These are phyloP conservation scores for Euthynnus affinis DNA, from an alignment of 2,797 vertebrate genomes.

Conservation along the genomic window DNA sequence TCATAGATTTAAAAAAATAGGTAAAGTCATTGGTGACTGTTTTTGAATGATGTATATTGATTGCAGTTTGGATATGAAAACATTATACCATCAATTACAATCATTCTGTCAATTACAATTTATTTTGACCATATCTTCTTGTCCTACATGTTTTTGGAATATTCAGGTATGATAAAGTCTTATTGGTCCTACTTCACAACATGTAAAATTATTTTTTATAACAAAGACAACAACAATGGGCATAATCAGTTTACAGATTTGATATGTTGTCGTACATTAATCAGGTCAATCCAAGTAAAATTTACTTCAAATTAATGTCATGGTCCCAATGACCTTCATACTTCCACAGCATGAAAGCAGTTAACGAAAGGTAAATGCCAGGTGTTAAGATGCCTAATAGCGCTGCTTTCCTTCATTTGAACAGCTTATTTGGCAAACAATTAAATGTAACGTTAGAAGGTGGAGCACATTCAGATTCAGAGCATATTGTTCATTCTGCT, in stretches of 20 bases:
- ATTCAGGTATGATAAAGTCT: slow-evolving; percentile 10
- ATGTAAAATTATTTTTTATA: background rate
- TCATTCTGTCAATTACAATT: slow-evolving; percentile 28
- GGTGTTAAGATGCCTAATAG: slow-evolving; percentile 47
- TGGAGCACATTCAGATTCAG: slow-evolving; percentile 51
- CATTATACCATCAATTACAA: slow-evolving; percentile 31
- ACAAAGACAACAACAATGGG: slow-evolving; percentile 9
- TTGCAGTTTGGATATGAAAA: slow-evolving; percentile 35
- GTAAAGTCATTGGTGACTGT: slow-evolving; percentile 13
- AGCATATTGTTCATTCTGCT: slow-evolving; percentile 60
- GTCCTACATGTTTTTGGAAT: background rate
- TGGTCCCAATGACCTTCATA: slow-evolving; percentile 38
- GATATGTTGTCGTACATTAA: background rate
- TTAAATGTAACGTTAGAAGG: slow-evolving; percentile 58
- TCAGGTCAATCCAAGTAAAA: background rate
- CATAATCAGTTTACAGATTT: slow-evolving; percentile 1
- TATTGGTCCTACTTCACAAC: background rate
- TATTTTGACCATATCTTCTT: slow-evolving; percentile 31
- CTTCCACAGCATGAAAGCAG: slow-evolving; percentile 30
- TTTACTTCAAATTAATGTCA: slow-evolving; percentile 16
- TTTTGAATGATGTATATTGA: slow-evolving; percentile 26
- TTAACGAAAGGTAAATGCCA: slow-evolving; percentile 48
- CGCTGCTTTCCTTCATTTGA: slow-evolving; percentile 38
- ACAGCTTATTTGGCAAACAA: slow-evolving; percentile 59
- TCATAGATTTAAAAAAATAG: background rate